These are phyloP conservation scores for Ectropis crepuscularia DNA, from an alignment of 2,888 invertebrate genomes.

Conservation along the genomic window DNA sequence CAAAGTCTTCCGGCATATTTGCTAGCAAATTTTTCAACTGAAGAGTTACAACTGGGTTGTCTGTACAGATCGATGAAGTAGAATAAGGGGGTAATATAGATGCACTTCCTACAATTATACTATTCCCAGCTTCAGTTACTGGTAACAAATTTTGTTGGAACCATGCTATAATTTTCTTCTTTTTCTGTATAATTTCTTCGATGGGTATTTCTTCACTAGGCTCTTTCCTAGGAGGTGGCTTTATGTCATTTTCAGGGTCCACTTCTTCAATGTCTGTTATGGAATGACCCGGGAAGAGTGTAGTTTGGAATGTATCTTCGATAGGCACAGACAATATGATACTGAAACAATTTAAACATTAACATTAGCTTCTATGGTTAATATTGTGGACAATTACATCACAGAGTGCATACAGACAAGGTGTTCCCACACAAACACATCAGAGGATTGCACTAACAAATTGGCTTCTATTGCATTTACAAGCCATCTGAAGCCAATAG, in stretches of 20 bases:
- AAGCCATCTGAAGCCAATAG: too few species aligned
- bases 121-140: conserved; percentile 61
- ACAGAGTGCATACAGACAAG: too few species aligned
- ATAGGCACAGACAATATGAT: conserved; percentile 61
- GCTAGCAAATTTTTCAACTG: conserved; percentile 67
- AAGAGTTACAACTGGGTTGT: conserved; percentile 66
- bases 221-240: conserved; percentile 48
- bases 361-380: neutral
- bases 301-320: conserved; percentile 54
- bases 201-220: conserved; percentile 24
- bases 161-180: conserved; percentile 64
- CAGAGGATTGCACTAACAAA: too few species aligned
- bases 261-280: conserved; percentile 55
- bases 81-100: conserved; percentile 67
- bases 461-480: too few species aligned
- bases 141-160: conserved; percentile 66
- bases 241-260: conserved; percentile 33
- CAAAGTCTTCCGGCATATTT: conserved; percentile 65
- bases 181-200: conserved; percentile 51
- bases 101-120: conserved; percentile 66
- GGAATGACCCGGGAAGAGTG: conserved; percentile 70
- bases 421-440: too few species aligned
- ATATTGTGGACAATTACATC: neutral
- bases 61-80: conserved; percentile 64
- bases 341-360: conserved; percentile 54